These are phyloP conservation scores for Phasianus colchicus DNA, from an alignment of 2,113 vertebrate genomes.

Conservation along the genomic window DNA sequence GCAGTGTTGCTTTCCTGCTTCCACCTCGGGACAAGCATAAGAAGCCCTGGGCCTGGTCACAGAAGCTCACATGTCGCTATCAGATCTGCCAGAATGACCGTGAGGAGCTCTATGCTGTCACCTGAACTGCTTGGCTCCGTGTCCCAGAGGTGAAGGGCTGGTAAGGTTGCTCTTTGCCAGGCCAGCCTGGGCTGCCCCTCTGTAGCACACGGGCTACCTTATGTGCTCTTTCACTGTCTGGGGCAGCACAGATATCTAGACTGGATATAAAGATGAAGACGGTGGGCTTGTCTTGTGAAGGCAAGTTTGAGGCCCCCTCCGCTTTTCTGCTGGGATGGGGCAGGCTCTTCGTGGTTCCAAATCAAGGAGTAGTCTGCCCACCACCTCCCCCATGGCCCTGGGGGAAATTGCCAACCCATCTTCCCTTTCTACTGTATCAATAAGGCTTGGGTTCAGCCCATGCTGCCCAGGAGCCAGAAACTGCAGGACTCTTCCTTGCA, in stretches of 20 bases:
- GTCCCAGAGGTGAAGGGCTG: background rate
- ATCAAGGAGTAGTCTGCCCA: background rate
- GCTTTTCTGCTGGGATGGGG: constrained; percentile 6
- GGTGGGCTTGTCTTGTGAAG: background rate
- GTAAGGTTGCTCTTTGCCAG: background rate
- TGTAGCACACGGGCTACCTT: fast-evolving
- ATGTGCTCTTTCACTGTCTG: background rate
- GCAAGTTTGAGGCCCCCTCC: constrained; percentile 6
- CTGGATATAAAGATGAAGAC: background rate
- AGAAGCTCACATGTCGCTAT: constrained; percentile 87
- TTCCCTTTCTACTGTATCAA: background rate
- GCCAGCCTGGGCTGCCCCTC: background rate
- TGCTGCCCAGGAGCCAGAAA: background rate
- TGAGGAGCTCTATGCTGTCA: constrained; percentile 88
- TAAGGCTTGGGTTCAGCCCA: constrained; percentile 2
- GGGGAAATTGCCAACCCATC: background rate
- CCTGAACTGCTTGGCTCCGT: constrained; percentile 21
- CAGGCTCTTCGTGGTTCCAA: background rate
- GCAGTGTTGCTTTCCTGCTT: constrained; percentile 89
- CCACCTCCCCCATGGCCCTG: background rate
- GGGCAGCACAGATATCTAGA: background rate
- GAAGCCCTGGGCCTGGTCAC: constrained; percentile 82
- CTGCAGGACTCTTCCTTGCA: background rate
- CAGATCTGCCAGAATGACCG: constrained; percentile 89
- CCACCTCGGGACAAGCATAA: constrained; percentile 83